phyloP scores from a whole-genome alignment of 1,140 invertebrate genomes.

The Ectropis grisescens region DNA sequence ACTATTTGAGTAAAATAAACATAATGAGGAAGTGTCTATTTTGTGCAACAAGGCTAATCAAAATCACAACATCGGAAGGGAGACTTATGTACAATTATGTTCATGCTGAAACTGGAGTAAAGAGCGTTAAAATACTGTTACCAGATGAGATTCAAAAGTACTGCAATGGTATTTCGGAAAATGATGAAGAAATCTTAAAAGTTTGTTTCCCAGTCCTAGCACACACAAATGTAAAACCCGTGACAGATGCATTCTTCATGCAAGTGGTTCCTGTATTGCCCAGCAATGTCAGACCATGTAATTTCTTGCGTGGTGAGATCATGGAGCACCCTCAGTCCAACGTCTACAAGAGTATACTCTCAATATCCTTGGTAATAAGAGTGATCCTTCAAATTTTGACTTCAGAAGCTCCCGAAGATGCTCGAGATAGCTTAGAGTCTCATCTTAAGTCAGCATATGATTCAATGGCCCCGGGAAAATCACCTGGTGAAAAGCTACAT shows the following conservation, averaged over 20 bases:
- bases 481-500: slow-evolving; percentile 81
- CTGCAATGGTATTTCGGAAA: slow-evolving; percentile 82
- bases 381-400: slow-evolving; percentile 76
- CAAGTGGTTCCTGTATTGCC: slow-evolving; percentile 89
- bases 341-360: slow-evolving; percentile 78
- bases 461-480: slow-evolving; percentile 70
- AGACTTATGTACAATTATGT: slow-evolving; percentile 72
- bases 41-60: slow-evolving; percentile 73
- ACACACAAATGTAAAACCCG: slow-evolving; percentile 66
- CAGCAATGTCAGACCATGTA: slow-evolving; percentile 85
- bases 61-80: slow-evolving; percentile 73
- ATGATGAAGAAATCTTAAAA: slow-evolving; percentile 80
- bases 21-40: slow-evolving; percentile 73
- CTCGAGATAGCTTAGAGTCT: slow-evolving; percentile 41
- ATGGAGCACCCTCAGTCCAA: slow-evolving; percentile 88
- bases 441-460: slow-evolving; percentile 67
- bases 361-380: slow-evolving; percentile 73
- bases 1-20: slow-evolving; percentile 71
- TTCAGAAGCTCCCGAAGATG: slow-evolving; percentile 51
- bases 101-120: slow-evolving; percentile 43
- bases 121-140: slow-evolving; percentile 67
- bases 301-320: slow-evolving; percentile 77
- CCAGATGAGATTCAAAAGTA: slow-evolving; percentile 78
- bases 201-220: slow-evolving; percentile 82
- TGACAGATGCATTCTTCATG: slow-evolving; percentile 93